These are phyloP conservation scores for Echinarachnius parma DNA, from an alignment of 53 echinoderm and acorn worm genomes.

Conservation along the genomic window DNA sequence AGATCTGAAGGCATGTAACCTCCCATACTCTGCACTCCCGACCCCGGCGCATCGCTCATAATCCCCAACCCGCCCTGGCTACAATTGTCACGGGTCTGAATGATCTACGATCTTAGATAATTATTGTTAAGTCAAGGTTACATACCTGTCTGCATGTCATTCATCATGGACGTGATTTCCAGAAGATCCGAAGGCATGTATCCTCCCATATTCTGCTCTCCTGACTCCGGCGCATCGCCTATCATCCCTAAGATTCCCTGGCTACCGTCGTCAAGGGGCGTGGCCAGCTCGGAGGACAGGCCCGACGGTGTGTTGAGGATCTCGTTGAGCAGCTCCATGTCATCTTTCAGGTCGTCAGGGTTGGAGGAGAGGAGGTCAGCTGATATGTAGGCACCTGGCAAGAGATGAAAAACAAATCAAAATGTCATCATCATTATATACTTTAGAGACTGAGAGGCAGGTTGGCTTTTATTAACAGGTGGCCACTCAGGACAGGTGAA, in stretches of 20 bases:
- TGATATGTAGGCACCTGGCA: slow-evolving; percentile 37
- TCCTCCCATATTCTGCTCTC: slow-evolving; percentile 40
- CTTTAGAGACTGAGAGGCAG: not conserved
- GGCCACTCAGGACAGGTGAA: no score
- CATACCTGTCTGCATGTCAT: slow-evolving; percentile 44
- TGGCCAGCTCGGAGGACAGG: slow-evolving; percentile 47
- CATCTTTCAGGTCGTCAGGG: slow-evolving; percentile 59
- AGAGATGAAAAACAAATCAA: no score
- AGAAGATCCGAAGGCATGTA: slow-evolving; percentile 81
- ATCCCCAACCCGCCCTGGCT: no score
- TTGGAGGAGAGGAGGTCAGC: slow-evolving; percentile 81
- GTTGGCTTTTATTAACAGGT: not conserved
- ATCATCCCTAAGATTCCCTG: no score
- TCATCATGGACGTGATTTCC: slow-evolving; percentile 64
- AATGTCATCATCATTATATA: not conserved
- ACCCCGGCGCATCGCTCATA: slow-evolving; percentile 22
- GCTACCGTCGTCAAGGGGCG: slow-evolving; percentile 3
- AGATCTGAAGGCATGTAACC: slow-evolving; percentile 90
- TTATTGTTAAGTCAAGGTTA: no score
- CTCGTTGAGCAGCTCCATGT: slow-evolving; percentile 86
- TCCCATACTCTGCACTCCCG: slow-evolving; percentile 41
- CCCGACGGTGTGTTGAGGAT: slow-evolving; percentile 93
- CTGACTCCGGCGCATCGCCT: slow-evolving; percentile 15
- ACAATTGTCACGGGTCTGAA: no score
- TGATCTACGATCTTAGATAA: no score